Evolutionary conservation across 2,888 invertebrate genomes (phyloP).

Genomic region (Cephonodes hylas): DNA sequence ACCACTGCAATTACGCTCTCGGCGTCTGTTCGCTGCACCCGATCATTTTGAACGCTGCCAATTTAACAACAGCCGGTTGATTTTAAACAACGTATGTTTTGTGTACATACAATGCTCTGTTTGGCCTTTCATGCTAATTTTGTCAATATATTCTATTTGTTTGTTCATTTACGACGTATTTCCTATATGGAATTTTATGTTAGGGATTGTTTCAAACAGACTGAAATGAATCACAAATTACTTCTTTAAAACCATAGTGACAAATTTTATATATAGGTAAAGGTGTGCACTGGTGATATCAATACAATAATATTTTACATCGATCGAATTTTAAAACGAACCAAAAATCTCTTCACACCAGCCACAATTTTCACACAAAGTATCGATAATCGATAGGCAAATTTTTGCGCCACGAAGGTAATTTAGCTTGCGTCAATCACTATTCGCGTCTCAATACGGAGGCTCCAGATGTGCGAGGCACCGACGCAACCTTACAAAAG

Average conservation of each 20-base stretch:
- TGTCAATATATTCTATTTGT: neutral
- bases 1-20: neutral
- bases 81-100: neutral
- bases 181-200: too few species aligned
- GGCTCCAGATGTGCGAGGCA: constrained; percentile 32
- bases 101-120: neutral
- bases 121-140: neutral
- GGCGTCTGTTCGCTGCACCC: neutral
- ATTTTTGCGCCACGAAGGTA: constrained; percentile 8
- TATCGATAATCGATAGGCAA: constrained; percentile 12
- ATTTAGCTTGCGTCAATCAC: constrained; percentile 16
- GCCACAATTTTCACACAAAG: neutral
- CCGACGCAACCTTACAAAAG: constrained; percentile 34
- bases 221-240: too few species aligned
- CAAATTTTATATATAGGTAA: too few species aligned
- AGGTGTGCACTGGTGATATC: too few species aligned
- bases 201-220: too few species aligned
- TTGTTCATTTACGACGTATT: neutral
- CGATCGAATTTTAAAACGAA: neutral
- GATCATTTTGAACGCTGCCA: neutral
- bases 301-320: neutral
- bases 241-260: too few species aligned
- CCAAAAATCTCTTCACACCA: constrained; percentile 18
- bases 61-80: neutral
- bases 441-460: constrained; percentile 20